phyloP scores from a whole-genome alignment of 2,888 invertebrate genomes.

The Drosophila leonis region DNA sequence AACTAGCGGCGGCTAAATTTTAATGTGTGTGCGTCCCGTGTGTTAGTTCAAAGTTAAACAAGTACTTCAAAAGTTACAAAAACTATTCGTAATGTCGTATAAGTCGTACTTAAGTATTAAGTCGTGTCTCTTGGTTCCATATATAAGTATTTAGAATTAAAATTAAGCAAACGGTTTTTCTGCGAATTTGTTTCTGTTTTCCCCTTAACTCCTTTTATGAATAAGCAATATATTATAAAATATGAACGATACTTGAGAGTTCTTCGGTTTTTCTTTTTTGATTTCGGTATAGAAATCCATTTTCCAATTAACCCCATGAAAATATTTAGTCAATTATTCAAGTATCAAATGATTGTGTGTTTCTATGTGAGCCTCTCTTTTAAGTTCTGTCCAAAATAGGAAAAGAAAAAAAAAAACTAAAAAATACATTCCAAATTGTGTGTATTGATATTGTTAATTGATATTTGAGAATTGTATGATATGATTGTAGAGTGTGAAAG shows the following conservation, averaged over 20 bases:
- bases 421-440: constrained; percentile 51
- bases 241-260: not conserved
- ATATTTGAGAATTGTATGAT: constrained; percentile 17
- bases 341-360: constrained; percentile 44
- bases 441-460: constrained; percentile 40
- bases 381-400: constrained; percentile 48
- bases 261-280: not conserved
- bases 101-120: constrained; percentile 23
- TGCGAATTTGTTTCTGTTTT: constrained; percentile 20
- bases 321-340: constrained; percentile 69
- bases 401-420: constrained; percentile 8
- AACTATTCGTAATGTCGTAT: constrained; percentile 17
- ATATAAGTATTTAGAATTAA: constrained; percentile 20
- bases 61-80: constrained; percentile 54
- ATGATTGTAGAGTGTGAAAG: constrained; percentile 16
- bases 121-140: constrained; percentile 27
- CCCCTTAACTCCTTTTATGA: constrained; percentile 14
- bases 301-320: not conserved
- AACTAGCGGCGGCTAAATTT: constrained; percentile 33
- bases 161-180: constrained; percentile 15
- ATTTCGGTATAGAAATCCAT: constrained; percentile 10
- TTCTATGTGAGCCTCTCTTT: constrained; percentile 32
- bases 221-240: constrained; percentile 68
- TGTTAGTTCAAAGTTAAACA: constrained; percentile 69
- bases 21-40: constrained; percentile 52